These are phyloP conservation scores for Acanthopleura granulata DNA, from an alignment of 2,888 invertebrate species.

Conservation along the genomic window DNA sequence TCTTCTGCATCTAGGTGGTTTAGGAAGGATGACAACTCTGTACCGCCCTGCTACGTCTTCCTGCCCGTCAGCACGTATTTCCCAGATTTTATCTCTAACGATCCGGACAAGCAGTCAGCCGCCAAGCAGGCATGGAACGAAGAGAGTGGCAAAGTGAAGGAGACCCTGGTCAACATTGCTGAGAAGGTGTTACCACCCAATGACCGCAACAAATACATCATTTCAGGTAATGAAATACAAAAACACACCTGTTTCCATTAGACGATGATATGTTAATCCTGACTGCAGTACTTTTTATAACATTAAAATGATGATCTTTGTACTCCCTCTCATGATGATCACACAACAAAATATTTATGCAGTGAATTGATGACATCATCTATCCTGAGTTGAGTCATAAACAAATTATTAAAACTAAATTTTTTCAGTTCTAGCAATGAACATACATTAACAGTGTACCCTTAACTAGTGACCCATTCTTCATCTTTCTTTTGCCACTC, in stretches of 20 bases:
- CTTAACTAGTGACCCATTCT: too few relatives aligned
- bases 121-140: conserved; percentile 73
- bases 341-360: too few relatives aligned
- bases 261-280: too few relatives aligned
- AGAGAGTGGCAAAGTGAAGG: conserved; percentile 77
- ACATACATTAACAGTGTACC: too few relatives aligned
- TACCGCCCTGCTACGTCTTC: conserved; percentile 83
- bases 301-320: too few relatives aligned
- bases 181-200: conserved; percentile 22
- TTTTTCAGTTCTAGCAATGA: too few relatives aligned
- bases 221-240: conserved; percentile 28
- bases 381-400: too few relatives aligned
- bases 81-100: conserved; percentile 72
- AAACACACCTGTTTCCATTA: neutral
- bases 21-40: conserved; percentile 79
- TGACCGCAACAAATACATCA: conserved; percentile 27
- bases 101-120: conserved; percentile 44
- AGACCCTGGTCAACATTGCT: conserved; percentile 76
- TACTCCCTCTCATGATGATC: too few relatives aligned
- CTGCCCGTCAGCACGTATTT: conserved; percentile 75
- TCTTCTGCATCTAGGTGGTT: conserved; percentile 72
- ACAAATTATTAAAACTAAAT: too few relatives aligned
- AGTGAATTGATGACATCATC: too few relatives aligned
- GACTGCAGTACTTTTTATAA: too few relatives aligned
- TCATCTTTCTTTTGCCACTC: too few relatives aligned